Percentiles rank a stretch among this genome's conserved stretches.
phyloP scores from a whole-genome alignment of 1,140 invertebrate species.

The Pseudomyrmex flavicornis region DNA sequence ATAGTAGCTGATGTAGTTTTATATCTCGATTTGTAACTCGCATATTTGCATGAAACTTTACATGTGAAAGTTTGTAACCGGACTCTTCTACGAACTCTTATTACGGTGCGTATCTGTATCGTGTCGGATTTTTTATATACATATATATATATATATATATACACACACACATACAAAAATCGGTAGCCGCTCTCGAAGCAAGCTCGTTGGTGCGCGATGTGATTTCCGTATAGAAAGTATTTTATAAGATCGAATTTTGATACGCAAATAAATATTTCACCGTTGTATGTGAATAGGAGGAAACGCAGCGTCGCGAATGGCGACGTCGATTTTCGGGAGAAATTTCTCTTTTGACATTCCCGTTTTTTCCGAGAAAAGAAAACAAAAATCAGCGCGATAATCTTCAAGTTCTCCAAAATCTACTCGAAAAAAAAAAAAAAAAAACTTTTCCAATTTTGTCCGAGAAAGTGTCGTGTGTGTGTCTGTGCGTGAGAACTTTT shows the following conservation, averaged over 20 bases:
- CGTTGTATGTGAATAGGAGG: background rate
- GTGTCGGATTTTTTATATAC: conserved; percentile 36
- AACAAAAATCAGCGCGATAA: background rate
- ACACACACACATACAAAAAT: background rate
- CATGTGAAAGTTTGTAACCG: conserved; percentile 10
- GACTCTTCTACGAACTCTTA: background rate
- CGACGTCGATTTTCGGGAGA: background rate
- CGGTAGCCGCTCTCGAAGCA: conserved; percentile 13
- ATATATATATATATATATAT: background rate
- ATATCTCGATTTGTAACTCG: conserved; percentile 56
- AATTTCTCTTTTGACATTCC: background rate
- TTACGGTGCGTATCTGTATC: conserved; percentile 23
- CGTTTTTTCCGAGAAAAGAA: background rate
- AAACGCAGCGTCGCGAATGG: background rate
- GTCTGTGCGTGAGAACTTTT: conserved; percentile 36
- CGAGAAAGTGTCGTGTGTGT: background rate
- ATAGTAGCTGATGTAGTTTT: conserved; percentile 54
- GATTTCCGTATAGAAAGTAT: conserved; percentile 59
- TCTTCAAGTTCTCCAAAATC: background rate
- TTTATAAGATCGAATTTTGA: conserved; percentile 68
- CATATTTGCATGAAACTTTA: conserved; percentile 29
- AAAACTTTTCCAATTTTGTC: conserved; percentile 1
- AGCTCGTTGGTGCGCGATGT: conserved; percentile 38
- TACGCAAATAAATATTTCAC: conserved; percentile 39
- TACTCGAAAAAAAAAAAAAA: background rate